Percentiles rank a stretch among this genome's conserved stretches.
phyloP scores from a whole-genome alignment of 2,888 invertebrate genomes.

The Cybosia mesomella region DNA sequence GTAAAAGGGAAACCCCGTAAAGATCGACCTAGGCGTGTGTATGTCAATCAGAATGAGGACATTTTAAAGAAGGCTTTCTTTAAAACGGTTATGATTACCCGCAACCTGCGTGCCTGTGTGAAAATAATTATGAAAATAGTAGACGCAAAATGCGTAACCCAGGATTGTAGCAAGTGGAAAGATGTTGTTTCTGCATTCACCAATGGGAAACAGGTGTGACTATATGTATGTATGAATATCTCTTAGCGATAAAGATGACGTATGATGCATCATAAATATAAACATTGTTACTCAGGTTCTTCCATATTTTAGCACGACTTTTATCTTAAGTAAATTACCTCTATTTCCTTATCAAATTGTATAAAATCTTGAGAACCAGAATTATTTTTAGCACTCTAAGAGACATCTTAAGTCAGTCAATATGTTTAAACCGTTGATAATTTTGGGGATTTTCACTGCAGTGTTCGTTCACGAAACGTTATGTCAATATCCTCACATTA shows the following conservation, averaged over 20 bases:
- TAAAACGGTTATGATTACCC: too few species aligned
- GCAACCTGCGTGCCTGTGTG: too few species aligned
- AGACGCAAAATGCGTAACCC: too few species aligned
- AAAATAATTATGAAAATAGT: too few species aligned
- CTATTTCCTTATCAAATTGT: conserved; percentile 12
- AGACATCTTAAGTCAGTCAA: background rate
- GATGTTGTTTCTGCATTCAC: too few species aligned
- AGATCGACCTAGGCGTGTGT: too few species aligned
- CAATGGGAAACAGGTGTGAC: too few species aligned
- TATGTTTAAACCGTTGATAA: conserved; percentile 15
- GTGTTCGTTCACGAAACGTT: conserved; percentile 14
- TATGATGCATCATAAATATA: background rate
- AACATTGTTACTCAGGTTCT: background rate
- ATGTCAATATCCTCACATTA: conserved; percentile 11
- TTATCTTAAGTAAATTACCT: conserved; percentile 22
- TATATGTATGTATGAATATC: background rate
- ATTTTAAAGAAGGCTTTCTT: too few species aligned
- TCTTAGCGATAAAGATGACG: background rate
- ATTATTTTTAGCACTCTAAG: conserved; percentile 11
- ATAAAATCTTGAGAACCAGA: conserved; percentile 8
- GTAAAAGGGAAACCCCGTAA: too few species aligned
- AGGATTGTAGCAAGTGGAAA: too few species aligned
- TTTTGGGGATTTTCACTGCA: conserved; percentile 7
- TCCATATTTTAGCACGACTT: conserved; percentile 1
- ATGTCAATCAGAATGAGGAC: too few species aligned